Base-by-base conservation (phyloP, 2,888 invertebrate genomes). In the Globia sparganii region DNA sequence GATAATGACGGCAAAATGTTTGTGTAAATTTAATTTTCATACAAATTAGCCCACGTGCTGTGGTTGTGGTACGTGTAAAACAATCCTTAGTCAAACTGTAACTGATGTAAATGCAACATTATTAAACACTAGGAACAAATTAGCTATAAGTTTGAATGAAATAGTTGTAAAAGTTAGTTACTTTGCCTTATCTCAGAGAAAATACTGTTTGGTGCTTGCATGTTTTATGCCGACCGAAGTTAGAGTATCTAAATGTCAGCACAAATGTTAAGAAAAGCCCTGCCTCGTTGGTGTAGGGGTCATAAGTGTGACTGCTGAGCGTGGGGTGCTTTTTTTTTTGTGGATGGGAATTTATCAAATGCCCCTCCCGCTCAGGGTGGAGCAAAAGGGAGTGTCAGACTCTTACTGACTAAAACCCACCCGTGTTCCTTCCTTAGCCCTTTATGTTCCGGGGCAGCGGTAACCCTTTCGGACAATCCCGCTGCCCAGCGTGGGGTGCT, bases 151-250 rank as follows among this genome's bases (percentile, higher is more conserved):
- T 67, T 49, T 72, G 37, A 71, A 58, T 13, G 53, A 62, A 59
- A 76, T 65, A 59, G 37, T 62, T 73, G 18, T 78, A n/a, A 58
- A n/a, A 77, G 28, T 62, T 58, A 68, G 34, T 56, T 74, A 46
- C 46, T 74, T 74, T 58, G 53, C 49, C 49, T 66, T 71, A 59
- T 73, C 43, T 68, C 43, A 37, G 56, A 71, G 59, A 75, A 75
- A 18, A 61, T 53, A 81, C 62, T 69, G 56, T 68, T 72, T 77
- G 78, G 72, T 75, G 83, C 74, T 83, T 72, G 74, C 69, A 75
- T 83, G 68, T 72, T 62, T 65, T 64, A 31, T 59, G 31, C 58
- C 58, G 18, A 53, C 28, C 46, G 37, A 83, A 75, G 72, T 69
- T 1, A 15, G 68, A 13, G 69, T 84, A 78, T 62, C 28, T 59